Percentiles rank a stretch among this genome's conserved stretches.
Evolutionary conservation across 2,888 invertebrate species (phyloP).

Genomic region (Hecatera dysodea): DNA sequence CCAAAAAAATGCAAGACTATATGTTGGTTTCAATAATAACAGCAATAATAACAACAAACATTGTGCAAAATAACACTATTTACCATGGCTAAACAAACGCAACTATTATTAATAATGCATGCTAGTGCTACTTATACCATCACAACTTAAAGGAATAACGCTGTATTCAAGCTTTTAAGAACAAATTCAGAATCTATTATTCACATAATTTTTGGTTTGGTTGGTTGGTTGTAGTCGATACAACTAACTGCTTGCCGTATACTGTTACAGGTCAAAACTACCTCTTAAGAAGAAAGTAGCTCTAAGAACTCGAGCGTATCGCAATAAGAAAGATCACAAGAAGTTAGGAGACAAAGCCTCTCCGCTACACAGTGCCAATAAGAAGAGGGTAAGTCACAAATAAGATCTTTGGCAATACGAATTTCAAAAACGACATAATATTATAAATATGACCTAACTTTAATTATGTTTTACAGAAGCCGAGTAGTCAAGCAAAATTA

Average conservation of each 20-base stretch:
- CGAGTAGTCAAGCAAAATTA: conserved; percentile 79
- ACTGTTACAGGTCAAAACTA: conserved; percentile 93
- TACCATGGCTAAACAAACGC: neutral
- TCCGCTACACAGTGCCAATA: conserved; percentile 84
- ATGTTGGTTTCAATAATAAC: neutral
- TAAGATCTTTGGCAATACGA: conserved; percentile 2
- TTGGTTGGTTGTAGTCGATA: conserved; percentile 22
- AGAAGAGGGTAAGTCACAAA: conserved; percentile 85
- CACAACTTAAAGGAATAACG: neutral
- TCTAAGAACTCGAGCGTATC: conserved; percentile 91
- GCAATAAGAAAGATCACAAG: conserved; percentile 89
- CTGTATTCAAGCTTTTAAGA: neutral
- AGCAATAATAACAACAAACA: neutral
- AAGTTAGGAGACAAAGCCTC: conserved; percentile 86
- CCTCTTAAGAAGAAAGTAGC: conserved; percentile 96
- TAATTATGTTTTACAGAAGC: conserved; percentile 75
- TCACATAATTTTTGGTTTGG: conserved; percentile 7
- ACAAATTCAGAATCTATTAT: conserved; percentile 4
- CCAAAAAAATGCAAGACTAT: neutral
- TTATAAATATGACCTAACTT: neutral
- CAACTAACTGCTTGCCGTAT: conserved; percentile 22
- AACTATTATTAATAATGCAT: neutral
- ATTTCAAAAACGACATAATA: neutral
- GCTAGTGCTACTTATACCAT: neutral
- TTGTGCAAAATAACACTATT: neutral